Conservation (phyloP, 2,888 invertebrate species). For the Thyatira batis region DNA sequence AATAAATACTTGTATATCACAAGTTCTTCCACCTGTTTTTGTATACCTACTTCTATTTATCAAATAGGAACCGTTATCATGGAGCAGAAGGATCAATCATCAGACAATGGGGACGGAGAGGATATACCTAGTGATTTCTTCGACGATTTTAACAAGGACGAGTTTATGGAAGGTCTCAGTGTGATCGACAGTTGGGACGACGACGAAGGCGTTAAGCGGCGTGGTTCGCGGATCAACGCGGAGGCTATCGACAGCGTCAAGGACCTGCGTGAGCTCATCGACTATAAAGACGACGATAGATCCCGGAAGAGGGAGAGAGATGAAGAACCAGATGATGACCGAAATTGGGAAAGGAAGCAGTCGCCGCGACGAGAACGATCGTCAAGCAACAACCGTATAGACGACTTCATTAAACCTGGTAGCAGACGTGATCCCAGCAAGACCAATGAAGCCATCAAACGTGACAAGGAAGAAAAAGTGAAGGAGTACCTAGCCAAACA, state of each 20-base stretch:
- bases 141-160: constrained; percentile 72
- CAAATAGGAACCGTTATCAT: constrained; percentile 11
- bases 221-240: constrained; percentile 33
- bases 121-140: constrained; percentile 77
- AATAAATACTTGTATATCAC: no score
- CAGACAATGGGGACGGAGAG: constrained; percentile 53
- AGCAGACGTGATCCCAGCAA: constrained; percentile 72
- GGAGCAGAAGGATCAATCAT: constrained; percentile 34
- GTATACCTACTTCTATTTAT: no score
- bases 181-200: constrained; percentile 75
- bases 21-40: no score
- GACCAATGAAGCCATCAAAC: constrained; percentile 70
- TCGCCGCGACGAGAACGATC: constrained; percentile 19
- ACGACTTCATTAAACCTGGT: constrained; percentile 67
- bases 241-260: constrained; percentile 49
- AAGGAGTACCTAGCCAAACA: constrained; percentile 70
- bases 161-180: constrained; percentile 74
- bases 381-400: constrained; percentile 37
- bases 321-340: constrained; percentile 8
- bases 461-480: constrained; percentile 72
- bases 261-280: constrained; percentile 60
- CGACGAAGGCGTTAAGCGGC: constrained; percentile 29
- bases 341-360: constrained; percentile 18
- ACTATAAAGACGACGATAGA: constrained; percentile 23
- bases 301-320: constrained; percentile 5